Conservation (phyloP, 2,888 invertebrate species). For the Chalcis sispes region DNA sequence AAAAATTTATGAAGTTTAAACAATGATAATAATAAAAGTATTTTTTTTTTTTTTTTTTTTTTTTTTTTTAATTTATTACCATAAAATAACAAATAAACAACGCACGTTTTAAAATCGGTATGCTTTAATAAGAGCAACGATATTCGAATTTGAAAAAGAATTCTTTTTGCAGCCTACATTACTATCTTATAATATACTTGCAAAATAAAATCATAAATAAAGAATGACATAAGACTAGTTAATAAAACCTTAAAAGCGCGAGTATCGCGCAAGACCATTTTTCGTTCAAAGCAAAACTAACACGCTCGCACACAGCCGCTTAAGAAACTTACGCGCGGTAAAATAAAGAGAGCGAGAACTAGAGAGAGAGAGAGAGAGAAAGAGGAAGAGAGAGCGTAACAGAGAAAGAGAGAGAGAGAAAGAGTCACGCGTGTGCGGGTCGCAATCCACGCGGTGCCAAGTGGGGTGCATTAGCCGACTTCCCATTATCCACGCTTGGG, state of each 20-base stretch:
- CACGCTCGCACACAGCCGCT: neutral
- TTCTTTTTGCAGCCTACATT: neutral
- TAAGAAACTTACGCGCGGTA: constrained; percentile 10
- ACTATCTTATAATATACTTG: neutral
- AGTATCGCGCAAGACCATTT: neutral
- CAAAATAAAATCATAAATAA: neutral
- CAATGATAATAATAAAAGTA: too few species aligned
- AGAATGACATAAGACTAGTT: neutral
- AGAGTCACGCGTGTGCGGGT: constrained; percentile 60
- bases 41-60: too few species aligned
- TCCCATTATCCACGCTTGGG: constrained; percentile 75
- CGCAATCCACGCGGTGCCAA: constrained; percentile 71
- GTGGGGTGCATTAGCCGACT: constrained; percentile 74
- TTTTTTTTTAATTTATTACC: too few species aligned
- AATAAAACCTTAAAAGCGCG: constrained; percentile 11
- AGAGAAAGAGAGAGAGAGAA: constrained; percentile 28
- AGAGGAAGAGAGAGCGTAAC: constrained; percentile 32
- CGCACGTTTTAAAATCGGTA: neutral
- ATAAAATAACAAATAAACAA: neutral
- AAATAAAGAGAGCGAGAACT: neutral
- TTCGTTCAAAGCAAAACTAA: constrained; percentile 2
- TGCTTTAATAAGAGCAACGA: neutral
- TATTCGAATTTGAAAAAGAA: neutral
- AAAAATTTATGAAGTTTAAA: too few species aligned
- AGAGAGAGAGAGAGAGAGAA: neutral